Conservation (phyloP, 35 echinoderm and acorn worm species). For the Amphiura filiformis region DNA sequence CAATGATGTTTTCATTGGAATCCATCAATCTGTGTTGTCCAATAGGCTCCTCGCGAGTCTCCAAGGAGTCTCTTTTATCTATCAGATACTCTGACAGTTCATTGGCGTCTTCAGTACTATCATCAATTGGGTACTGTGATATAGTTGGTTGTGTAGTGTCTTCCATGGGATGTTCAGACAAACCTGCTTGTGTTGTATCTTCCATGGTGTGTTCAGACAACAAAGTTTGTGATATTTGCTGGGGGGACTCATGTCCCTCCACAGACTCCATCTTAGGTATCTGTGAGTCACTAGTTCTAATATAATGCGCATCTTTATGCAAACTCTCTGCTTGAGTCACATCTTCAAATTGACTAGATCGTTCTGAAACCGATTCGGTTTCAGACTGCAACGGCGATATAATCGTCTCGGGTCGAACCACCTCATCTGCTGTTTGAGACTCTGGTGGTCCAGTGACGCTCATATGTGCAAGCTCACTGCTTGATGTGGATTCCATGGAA, state of each 20-base stretch:
- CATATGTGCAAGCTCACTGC: background rate
- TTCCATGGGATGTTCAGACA: background rate
- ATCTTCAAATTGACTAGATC: background rate
- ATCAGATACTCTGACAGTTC: background rate
- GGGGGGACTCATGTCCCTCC: background rate
- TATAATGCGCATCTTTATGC: background rate
- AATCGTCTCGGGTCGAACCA: background rate
- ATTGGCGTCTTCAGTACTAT: background rate
- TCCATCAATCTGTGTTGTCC: background rate
- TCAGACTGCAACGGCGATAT: slow-evolving; percentile 35
- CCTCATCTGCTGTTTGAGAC: background rate
- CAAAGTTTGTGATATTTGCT: background rate
- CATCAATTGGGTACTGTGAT: slow-evolving; percentile 10
- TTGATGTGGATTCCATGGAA: slow-evolving; percentile 18
- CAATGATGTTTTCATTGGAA: background rate
- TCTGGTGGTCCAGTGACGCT: background rate
- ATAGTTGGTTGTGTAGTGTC: background rate
- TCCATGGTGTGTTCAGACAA: background rate
- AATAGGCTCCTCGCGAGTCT: background rate
- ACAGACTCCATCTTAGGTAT: background rate
- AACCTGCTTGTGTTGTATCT: background rate
- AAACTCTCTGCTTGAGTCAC: background rate
- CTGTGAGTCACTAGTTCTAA: slow-evolving; percentile 18
- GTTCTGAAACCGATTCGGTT: background rate
- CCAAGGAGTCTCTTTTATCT: background rate